Base-by-base conservation (phyloP, 2,888 invertebrate genomes). In the Apomyelois bistriatella region DNA sequence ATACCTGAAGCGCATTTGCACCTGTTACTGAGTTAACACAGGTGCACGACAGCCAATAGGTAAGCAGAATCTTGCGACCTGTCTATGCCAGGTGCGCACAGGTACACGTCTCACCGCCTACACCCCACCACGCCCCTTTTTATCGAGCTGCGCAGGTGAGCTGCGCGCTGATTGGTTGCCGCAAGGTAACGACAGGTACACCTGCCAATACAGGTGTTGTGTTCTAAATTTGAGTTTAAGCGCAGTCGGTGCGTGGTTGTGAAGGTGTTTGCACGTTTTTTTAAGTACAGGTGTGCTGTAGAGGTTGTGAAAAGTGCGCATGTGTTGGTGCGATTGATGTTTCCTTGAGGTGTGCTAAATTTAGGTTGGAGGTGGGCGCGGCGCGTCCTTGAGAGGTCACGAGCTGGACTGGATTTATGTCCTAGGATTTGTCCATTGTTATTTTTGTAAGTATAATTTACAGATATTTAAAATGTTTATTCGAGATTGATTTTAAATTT, bases 101-200 rank as follows among this genome's bases (percentile, higher is more conserved):
- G 80, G 83, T 82, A 71, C 58, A 22, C 32, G 52, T 56, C 69
- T 58, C 61, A 57, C 64, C 79, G 78, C 70, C 74, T 71, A 66
- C 66, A 66, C 68, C 49, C 70, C 63, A 65, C 82, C 82, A 81
- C 85, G 86, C 87, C 87, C 75, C 66, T 69, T 76, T 80, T 80
- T 89, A 90, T 89, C 86, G 89, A 90, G 68, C 89, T 90, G 89
- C 89, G 89, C 89, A 88, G 85, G 88, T 86, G 68, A 68, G 72
- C 71, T 90, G 89, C 89, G 89, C 89, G 85, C 74, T 76, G 83
- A 90, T 90, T 90, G 89, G 84, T 69, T 70, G 76, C 62, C 62
- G 64, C 64, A 75, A 79, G 82, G 76, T 82, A 70, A 66, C 64
- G 61, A 59, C 85, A 85, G 84, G 85, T 86, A 76, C 58, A 78